Percentiles rank a stretch among this genome's conserved stretches.
phyloP scores from a whole-genome alignment of 2,797 vertebrate species.

The Mormyrus proboscirostris region DNA sequence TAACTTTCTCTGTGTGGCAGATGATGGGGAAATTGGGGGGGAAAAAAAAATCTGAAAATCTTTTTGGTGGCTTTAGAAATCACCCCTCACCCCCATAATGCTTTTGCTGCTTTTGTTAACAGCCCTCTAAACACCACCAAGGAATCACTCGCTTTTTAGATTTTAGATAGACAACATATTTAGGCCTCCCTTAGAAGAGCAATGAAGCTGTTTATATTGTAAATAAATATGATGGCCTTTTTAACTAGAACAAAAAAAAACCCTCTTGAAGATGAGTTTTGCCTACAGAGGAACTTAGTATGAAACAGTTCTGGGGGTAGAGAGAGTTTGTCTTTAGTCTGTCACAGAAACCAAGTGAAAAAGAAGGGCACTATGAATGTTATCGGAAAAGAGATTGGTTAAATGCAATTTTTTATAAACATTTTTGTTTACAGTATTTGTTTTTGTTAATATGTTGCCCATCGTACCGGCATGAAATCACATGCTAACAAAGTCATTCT shows the following conservation, averaged over 20 bases:
- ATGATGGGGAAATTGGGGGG: background rate
- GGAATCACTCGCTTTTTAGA: constrained; percentile 61
- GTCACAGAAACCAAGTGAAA: constrained; percentile 42
- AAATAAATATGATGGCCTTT: constrained; percentile 87
- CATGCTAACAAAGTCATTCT: background rate
- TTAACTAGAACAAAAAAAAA: constrained; percentile 70
- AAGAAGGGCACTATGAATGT: constrained; percentile 56
- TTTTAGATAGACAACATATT: constrained; percentile 62
- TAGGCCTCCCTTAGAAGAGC: constrained; percentile 59
- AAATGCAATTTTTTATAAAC: constrained; percentile 53
- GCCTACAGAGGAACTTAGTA: constrained; percentile 79
- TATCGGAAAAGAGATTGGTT: constrained; percentile 49
- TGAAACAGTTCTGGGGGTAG: constrained; percentile 68
- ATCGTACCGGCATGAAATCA: constrained; percentile 48
- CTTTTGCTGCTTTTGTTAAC: constrained; percentile 22
- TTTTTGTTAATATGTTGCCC: constrained; percentile 61
- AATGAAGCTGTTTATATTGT: constrained; percentile 85
- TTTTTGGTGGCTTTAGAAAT: constrained; percentile 15
- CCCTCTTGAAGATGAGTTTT: constrained; percentile 50
- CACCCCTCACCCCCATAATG: background rate
- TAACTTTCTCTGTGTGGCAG: constrained; percentile 25
- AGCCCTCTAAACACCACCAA: constrained; percentile 22
- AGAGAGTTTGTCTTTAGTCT: constrained; percentile 42
- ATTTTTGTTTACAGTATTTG: constrained; percentile 47
- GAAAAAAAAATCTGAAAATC: background rate